Base-by-base conservation (phyloP, 2,797 vertebrate species). In the Lutjanus campechanus region DNA sequence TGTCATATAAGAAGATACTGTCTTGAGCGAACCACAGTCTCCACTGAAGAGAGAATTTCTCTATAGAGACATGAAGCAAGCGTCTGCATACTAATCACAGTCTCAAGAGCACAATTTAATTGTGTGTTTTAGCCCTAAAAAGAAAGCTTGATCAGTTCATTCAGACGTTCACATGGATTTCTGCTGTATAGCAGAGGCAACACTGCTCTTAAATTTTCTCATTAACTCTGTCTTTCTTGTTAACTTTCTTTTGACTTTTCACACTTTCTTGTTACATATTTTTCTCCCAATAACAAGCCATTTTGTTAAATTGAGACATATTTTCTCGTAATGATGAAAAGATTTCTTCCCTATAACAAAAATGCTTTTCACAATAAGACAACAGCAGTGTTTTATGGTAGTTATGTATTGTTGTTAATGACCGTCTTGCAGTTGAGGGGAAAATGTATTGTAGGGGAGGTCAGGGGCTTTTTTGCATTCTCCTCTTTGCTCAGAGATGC, bases 111-210 rank as follows among this genome's bases (percentile, higher is more conserved):
- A 53, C 54, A 16, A 40, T 55, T 16, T 56, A 75, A 68, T 19
- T 20, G 49, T 47, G 70, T 59, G 49, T 69, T 72, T 62, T 53
- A 43, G 25, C 36, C 51, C 50, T 16, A 15, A 29, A 60, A 73
- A 25, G 13, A 69, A 59, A 36, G 68, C 58, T 61, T 60, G 20
- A 70, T 70, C 36, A 44, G 58, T 72, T 66, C 16, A 75, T 79
- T 71, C 8, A 56, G 66, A 70, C 12, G 11, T n/a, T 55, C 56
- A n/a, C 5, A 55, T 5, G 43, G 8, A 58, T 63, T 66, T 13
- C 51, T 44, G 40, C 11, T 54, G 15, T 56, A 71, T 5, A 51
- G 54, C 58, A 36, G 6, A 12, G 13, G 41, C 25, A 64, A 36
- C 58, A 22, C 20, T 53, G 17, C 17, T 50, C 49, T 61, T 50